Evolutionary conservation across 2,888 invertebrate genomes (phyloP).

Genomic region (Rotaria magnacalcarata): DNA sequence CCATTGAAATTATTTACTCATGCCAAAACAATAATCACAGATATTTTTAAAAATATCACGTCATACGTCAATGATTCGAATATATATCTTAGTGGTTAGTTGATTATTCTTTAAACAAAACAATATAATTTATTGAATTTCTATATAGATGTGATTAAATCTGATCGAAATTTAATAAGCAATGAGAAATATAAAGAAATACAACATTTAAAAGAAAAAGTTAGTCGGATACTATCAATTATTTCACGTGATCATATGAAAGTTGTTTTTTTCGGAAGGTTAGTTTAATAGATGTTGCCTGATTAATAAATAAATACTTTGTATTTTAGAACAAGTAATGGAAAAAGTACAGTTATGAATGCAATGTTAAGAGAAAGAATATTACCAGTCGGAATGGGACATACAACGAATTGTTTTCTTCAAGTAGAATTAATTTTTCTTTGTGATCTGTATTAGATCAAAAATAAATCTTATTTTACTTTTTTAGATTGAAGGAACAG

Average conservation of each 20-base stretch:
- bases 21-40: slow-evolving; percentile 42
- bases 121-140: neutral
- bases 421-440: slow-evolving; percentile 68
- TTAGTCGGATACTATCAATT: slow-evolving; percentile 39
- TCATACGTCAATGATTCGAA: slow-evolving; percentile 11
- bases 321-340: slow-evolving; percentile 81
- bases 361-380: slow-evolving; percentile 98
- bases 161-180: neutral
- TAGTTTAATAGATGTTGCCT: neutral
- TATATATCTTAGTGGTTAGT: neutral
- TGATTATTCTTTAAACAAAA: neutral
- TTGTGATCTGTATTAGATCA: slow-evolving; percentile 61
- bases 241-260: slow-evolving; percentile 46
- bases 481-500: slow-evolving; percentile 47
- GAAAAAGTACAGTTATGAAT: slow-evolving; percentile 97
- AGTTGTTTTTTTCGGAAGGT: slow-evolving; percentile 46
- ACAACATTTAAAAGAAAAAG: slow-evolving; percentile 40
- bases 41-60: slow-evolving; percentile 2
- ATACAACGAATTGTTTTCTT: slow-evolving; percentile 97
- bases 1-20: slow-evolving; percentile 44
- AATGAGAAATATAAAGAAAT: slow-evolving; percentile 20
- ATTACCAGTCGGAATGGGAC: slow-evolving; percentile 91
- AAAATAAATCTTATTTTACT: no score
- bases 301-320: neutral
- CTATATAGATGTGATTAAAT: slow-evolving; percentile 14